Base-by-base conservation (phyloP, 2,888 invertebrate genomes). In the Antheraea assamensis region DNA sequence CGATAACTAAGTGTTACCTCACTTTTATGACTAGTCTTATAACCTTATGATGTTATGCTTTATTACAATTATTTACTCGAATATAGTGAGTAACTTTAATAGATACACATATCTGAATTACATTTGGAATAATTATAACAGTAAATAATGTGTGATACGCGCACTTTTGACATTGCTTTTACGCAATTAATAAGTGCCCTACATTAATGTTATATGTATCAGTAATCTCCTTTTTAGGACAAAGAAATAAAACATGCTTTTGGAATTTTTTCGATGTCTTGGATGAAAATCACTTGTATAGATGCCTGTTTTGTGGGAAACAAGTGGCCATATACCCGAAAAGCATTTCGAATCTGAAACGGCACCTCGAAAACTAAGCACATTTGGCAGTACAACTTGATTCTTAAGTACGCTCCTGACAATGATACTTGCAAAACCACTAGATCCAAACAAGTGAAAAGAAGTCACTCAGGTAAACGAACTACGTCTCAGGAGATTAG, bases 201-300 rank as follows among this genome's bases (percentile, higher is more conserved):
- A 42, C 13, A 13, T 13, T 42, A 42, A 2, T 42, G n/a, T n/a
- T n/a, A n/a, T 42, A 21, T 52, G 3, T 52, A 52, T 52, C 15
- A 52, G 2, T 19, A 19, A 52, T 52, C 13, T 42, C 35, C 24
- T 35, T 72, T 70, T 70, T 30, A 74, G 72, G 71, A 55, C 21
- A 24, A 35, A 70, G 47, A 42, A 17, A 13, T 21, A 72, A 74
- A 21, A 66, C 71, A 4, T 74, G 74, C 21, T 35, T 72, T 70
- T 74, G 74, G 74, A 74, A 74, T 42, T 74, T 74, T 30, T 74
- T 61, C 17, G 31, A 35, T 58, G 42, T 21, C 5, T 31, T 72
- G 24, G 3, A 42, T 2, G 58, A 61, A 13, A 52, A 31, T 71
- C 27, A 30, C 7, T 24, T 70, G 52, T 74, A 74, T 24, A 70